Evolutionary conservation across 2,113 vertebrate species (phyloP).

Genomic region (Camelus bactrianus): DNA sequence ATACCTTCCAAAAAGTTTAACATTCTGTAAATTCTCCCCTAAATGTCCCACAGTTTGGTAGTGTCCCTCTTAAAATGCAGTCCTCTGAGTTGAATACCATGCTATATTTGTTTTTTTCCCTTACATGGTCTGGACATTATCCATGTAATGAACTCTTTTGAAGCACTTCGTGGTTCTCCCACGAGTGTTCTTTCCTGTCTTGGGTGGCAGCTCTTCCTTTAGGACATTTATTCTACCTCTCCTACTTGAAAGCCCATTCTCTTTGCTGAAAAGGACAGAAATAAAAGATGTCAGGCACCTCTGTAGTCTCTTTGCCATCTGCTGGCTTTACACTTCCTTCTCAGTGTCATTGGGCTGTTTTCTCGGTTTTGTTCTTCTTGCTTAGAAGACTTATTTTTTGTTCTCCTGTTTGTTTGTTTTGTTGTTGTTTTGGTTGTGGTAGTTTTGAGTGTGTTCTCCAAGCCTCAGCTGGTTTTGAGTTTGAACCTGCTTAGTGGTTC

Average conservation of each 20-base stretch:
- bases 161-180: not conserved
- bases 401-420: not conserved
- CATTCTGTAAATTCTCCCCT: conserved; percentile 1
- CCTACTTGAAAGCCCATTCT: not conserved
- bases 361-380: not conserved
- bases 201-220: not conserved
- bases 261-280: not conserved
- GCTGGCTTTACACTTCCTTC: not conserved
- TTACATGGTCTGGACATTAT: not conserved
- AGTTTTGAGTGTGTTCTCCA: not conserved
- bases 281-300: not conserved
- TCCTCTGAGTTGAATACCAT: not conserved
- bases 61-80: not conserved
- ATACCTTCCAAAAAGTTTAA: not conserved
- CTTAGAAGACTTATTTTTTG: not conserved
- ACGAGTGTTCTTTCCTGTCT: not conserved
- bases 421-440: not conserved
- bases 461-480: not conserved
- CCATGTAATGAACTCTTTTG: not conserved
- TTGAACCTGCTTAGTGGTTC: not conserved
- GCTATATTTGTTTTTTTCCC: not conserved
- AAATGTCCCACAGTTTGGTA: not conserved
- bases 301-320: not conserved
- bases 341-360: not conserved
- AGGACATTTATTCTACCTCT: not conserved